Evolutionary conservation across 2,888 invertebrate genomes (phyloP).

Genomic region (Drosophila buzzatii): DNA sequence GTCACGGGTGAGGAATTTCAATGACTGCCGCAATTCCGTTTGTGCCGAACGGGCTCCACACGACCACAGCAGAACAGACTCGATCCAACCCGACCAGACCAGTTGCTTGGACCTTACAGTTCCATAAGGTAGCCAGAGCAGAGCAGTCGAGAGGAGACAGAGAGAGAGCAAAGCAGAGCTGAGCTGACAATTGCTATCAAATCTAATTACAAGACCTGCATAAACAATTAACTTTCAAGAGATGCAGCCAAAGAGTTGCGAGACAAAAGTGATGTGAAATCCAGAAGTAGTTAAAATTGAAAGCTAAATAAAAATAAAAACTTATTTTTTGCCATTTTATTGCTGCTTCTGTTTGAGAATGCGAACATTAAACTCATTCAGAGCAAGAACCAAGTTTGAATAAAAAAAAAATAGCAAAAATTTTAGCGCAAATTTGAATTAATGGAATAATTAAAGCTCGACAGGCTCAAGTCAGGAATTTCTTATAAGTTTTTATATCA

Average conservation of each 20-base stretch:
- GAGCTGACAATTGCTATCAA: neutral
- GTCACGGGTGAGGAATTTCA: conserved; percentile 35
- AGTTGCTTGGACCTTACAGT: neutral
- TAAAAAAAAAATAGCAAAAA: neutral
- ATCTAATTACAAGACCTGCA: conserved; percentile 5
- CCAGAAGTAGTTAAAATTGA: neutral
- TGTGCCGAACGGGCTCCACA: neutral
- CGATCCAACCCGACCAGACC: neutral
- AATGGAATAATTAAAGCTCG: neutral
- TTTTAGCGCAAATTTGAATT: neutral
- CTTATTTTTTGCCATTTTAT: neutral
- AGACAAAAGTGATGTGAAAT: neutral
- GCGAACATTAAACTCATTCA: neutral
- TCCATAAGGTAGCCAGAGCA: neutral
- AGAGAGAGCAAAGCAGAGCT: neutral
- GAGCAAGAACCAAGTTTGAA: neutral
- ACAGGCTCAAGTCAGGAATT: neutral
- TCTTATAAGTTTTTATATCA: neutral
- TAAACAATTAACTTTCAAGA: neutral
- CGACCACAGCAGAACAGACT: conserved; percentile 4
- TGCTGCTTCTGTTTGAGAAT: neutral
- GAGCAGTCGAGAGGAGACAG: neutral
- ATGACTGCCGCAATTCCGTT: conserved; percentile 26
- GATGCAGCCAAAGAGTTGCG: neutral
- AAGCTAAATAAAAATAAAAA: neutral